Evolutionary conservation across 2,797 vertebrate genomes (phyloP).

Genomic region (Stomatorhinus walkeri): DNA sequence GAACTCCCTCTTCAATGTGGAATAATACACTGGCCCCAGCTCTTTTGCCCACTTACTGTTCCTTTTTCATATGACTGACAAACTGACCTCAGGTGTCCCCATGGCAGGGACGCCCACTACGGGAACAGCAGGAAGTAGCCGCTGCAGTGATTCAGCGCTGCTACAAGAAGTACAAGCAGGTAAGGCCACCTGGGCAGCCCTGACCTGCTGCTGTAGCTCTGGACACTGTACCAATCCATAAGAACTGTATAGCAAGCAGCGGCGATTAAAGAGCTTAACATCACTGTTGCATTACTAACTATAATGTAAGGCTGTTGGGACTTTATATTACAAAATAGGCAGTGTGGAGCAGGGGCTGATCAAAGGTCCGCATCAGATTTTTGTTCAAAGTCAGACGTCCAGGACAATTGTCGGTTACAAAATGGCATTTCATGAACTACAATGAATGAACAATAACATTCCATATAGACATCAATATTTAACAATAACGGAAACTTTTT

Average conservation of each 20-base stretch:
- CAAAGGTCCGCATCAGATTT: background rate
- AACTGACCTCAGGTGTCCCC: slow-evolving; percentile 37
- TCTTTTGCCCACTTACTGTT: background rate
- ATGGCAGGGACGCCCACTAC: slow-evolving; percentile 76
- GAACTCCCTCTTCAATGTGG: background rate
- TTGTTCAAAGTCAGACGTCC: background rate
- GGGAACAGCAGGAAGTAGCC: slow-evolving; percentile 96
- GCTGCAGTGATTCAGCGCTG: slow-evolving; percentile 96
- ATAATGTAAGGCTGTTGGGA: background rate
- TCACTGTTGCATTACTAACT: background rate
- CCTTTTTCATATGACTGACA: background rate
- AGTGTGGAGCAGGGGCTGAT: background rate
- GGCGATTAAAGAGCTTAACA: background rate
- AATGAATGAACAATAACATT: background rate
- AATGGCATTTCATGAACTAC: background rate
- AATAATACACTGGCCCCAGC: background rate
- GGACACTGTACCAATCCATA: background rate
- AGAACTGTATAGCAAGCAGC: background rate
- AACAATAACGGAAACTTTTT: background rate
- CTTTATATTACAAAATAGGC: background rate
- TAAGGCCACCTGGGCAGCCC: slow-evolving; percentile 47
- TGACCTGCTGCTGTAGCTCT: background rate
- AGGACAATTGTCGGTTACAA: background rate
- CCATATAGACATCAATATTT: background rate
- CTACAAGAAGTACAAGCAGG: slow-evolving; percentile 99